Evolutionary conservation across 2,113 vertebrate species (phyloP), one percentile per base, ranked within the genome.

Genomic region (Himantopus leucocephalus): DNA sequence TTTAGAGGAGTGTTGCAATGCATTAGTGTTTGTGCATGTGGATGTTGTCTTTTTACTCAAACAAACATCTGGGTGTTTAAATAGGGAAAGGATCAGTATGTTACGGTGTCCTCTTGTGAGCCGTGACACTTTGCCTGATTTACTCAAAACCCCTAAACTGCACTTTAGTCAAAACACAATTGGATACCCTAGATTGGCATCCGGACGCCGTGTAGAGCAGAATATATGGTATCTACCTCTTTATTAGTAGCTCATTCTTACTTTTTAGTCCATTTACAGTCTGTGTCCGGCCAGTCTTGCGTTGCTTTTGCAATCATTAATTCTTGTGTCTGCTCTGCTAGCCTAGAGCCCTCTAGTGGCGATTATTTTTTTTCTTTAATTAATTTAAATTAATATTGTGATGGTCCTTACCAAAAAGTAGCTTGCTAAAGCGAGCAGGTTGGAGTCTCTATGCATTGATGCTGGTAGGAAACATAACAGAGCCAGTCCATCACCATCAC

Each of bases 141-240:
- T 47, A n/a, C 48, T 63, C 22, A 66, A 4, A 4, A n/a, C 67
- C 41, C 35, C 18, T 11, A 34, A 75, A 34, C 14, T 35, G 19
- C 9, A 12, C 27, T 66, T 35, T 2, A 26, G 52, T 35, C 59
- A 76, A 32, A 60, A 50, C 16, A 32, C 30, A 26, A 1, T n/a
- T 22, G 24, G 58, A 35, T 53, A 9, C 18, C 35, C 32, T 24
- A 11, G 48, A 48, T 23, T 22, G 48, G 48, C 48, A 12, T 29
- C 58, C 48, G 34, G 26, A 15, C 3, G 6, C 27, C 0, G 1
- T 0, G 12, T 59, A 9, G 45, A 56, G 58, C 37, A 32, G 47
- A 41, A 15, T 20, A 5, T 1, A 8, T n/a, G 12, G 20, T 21
- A 21, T 29, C 29, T 34, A 6, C 8, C 45, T 59, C 21, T 72